Evolutionary conservation across 2,113 vertebrate genomes (phyloP).

Genomic region (Chloroceryle aenea): DNA sequence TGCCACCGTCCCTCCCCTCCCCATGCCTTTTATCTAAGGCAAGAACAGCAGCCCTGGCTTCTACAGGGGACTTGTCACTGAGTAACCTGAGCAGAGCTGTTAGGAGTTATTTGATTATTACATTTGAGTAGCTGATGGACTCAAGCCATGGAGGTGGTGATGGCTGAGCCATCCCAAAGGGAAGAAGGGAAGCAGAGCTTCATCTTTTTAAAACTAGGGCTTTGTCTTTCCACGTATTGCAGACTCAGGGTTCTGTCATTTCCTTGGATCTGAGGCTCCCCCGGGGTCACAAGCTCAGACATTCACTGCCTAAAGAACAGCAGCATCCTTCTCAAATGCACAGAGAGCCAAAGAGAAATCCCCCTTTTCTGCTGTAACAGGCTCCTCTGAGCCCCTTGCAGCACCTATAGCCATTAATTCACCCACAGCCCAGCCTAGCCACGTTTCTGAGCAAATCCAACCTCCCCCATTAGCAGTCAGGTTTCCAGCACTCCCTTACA

Average conservation of each 20-base stretch:
- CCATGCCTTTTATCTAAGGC: background rate
- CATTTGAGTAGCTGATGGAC: background rate
- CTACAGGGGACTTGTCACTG: background rate
- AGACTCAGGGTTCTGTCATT: background rate
- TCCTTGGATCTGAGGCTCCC: background rate
- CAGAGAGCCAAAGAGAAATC: background rate
- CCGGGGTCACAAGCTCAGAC: background rate
- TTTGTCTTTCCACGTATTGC: background rate
- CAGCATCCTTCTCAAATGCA: background rate
- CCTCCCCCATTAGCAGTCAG: background rate
- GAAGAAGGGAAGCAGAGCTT: background rate
- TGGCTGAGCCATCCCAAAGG: background rate
- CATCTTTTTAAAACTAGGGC: background rate
- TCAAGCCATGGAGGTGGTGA: background rate
- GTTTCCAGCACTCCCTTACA: background rate
- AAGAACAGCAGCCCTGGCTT: background rate
- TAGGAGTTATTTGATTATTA: background rate
- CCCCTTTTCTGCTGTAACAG: background rate
- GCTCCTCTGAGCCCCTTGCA: background rate
- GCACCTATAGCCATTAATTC: background rate
- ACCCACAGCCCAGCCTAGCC: background rate
- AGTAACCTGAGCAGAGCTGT: background rate
- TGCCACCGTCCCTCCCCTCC: background rate
- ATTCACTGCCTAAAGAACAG: background rate
- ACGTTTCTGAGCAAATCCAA: background rate